Evolutionary conservation across 2,113 vertebrate species (phyloP).

Genomic region (Ceyx margarethae): DNA sequence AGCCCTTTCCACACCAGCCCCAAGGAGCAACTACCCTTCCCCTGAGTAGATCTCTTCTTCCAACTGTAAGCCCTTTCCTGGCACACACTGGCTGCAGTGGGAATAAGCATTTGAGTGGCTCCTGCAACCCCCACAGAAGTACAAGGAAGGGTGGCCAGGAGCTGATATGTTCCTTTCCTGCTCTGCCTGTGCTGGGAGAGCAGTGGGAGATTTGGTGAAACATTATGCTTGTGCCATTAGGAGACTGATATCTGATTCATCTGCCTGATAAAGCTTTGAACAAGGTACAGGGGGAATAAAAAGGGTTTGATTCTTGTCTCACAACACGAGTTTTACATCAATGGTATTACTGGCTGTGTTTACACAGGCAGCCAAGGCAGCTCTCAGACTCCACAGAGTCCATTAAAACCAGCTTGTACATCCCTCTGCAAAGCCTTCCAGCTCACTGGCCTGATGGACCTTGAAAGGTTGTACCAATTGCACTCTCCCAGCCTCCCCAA

Average conservation of each 20-base stretch:
- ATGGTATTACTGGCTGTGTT: slow-evolving; percentile 22
- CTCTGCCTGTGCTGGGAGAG: not conserved
- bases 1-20: not conserved
- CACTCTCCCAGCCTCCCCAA: fast-evolving
- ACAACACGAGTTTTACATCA: not conserved
- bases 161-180: not conserved
- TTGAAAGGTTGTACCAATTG: fast-evolving
- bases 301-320: slow-evolving; percentile 13
- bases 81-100: not conserved
- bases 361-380: not conserved
- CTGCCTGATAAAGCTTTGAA: slow-evolving; percentile 44
- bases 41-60: not conserved
- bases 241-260: not conserved
- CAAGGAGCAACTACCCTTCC: not conserved
- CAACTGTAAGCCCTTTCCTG: not conserved
- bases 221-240: not conserved
- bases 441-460: fast-evolving
- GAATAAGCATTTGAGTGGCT: not conserved
- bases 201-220: not conserved
- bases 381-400: not conserved
- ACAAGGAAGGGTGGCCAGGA: not conserved
- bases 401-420: slow-evolving; percentile 26
- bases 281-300: not conserved
- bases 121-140: not conserved
- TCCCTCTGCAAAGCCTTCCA: not conserved